phyloP scores from a whole-genome alignment of 2,888 invertebrate genomes.

The Eilema griseolum region DNA sequence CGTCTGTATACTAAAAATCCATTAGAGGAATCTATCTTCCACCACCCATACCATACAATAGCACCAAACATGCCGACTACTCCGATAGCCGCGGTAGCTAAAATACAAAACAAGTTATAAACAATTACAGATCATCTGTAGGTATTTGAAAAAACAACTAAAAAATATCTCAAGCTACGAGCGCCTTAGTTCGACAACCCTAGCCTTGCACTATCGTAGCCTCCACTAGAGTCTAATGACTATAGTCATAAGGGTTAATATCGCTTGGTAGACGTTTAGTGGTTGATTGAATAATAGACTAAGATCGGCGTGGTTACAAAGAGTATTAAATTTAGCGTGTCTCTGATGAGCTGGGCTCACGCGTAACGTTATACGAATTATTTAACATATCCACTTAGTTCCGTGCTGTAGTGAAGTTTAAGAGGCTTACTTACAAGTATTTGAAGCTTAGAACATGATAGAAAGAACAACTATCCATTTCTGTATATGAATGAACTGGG shows the following conservation, averaged over 20 bases:
- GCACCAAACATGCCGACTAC: not conserved
- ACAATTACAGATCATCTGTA: constrained; percentile 15
- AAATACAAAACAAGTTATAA: not conserved
- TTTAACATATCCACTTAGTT: constrained; percentile 4
- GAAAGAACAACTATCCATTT: not conserved
- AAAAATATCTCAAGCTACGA: constrained; percentile 15
- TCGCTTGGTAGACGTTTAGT: not conserved
- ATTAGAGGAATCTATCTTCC: no score
- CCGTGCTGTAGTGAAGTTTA: not conserved
- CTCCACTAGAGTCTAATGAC: not conserved
- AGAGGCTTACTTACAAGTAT: not conserved
- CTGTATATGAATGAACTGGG: not conserved
- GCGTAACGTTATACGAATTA: constrained; percentile 21
- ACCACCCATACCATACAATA: no score
- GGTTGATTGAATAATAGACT: not conserved
- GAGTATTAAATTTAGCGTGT: constrained; percentile 30
- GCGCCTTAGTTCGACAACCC: constrained; percentile 11
- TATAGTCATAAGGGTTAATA: not conserved
- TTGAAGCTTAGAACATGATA: not conserved
- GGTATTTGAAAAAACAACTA: constrained; percentile 1
- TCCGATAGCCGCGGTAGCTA: not conserved
- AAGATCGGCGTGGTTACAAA: constrained; percentile 13
- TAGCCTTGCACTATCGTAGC: not conserved
- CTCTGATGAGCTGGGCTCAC: constrained; percentile 21
- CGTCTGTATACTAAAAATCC: no score